Evolutionary conservation across 2,888 invertebrate genomes (phyloP), one percentile per base, ranked within the genome.

Genomic region (Zygogramma bicolorata): DNA sequence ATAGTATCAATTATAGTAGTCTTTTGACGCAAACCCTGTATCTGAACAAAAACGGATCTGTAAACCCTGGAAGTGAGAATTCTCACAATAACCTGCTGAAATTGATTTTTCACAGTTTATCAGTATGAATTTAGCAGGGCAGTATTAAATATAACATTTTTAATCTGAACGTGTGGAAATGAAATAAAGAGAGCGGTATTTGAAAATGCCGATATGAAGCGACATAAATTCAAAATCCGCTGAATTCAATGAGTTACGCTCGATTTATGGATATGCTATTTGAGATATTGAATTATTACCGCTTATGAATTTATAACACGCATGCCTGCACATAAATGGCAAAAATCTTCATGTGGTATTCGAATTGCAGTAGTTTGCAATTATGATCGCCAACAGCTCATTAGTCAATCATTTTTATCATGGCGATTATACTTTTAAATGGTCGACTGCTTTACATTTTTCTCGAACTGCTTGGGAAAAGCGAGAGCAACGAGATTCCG

Each of bases 391-490:
- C 20, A n/a, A 57, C 49, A 61, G 71, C 72, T 77, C 77, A 77
- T 79, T 77, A 75, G 78, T 77, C 77, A 79, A 76, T 79, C 77
- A 77, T 76, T 80, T 77, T 72, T 74, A 69, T 70, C 68, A 58
- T 27, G 53, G 69, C 49, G n/a, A 79, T 79, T 79, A 76, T 71
- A 80, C 77, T 79, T 80, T 77, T 69, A 77, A 75, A 77, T 77
- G 72, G 59, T 13, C 49, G 42, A 61, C 29, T 65, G 49, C 59
- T 59, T 67, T 40, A n/a, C 62, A 61, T 63, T 53, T 42, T 68
- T 65, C 62, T 57, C 58, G 53, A 38, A 53, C 60, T 71, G 31
- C 58, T 59, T 68, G 59, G 59, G 68, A 65, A 68, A 68, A 68
- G 46, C 34, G 34, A 68, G 63, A 53, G 49, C 25, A 57, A 58